Conservation (phyloP, 1,140 invertebrate species). For the Ooceraea biroi region DNA sequence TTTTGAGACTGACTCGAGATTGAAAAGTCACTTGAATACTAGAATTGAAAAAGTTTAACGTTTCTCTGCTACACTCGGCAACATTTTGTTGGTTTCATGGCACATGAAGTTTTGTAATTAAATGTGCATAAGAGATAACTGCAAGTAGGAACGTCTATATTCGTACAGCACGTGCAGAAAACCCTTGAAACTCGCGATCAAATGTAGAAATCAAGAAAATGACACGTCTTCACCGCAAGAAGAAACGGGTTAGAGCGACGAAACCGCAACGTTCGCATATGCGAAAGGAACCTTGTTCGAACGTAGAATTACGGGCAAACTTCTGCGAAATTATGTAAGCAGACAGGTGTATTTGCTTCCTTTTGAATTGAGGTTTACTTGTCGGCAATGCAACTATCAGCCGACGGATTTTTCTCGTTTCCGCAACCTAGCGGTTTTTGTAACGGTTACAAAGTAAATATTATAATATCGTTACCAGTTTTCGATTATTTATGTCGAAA, state of each 20-base stretch:
- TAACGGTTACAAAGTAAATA: not conserved
- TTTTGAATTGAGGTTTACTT: slow-evolving; percentile 24
- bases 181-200: slow-evolving; percentile 41
- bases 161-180: slow-evolving; percentile 51
- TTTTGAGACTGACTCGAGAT: too few species aligned
- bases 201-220: slow-evolving; percentile 61
- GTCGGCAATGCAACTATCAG: slow-evolving; percentile 5
- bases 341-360: slow-evolving; percentile 53
- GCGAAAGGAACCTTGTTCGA: slow-evolving; percentile 48
- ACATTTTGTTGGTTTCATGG: too few species aligned
- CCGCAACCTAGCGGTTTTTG: not conserved
- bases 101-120: too few species aligned
- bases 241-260: slow-evolving; percentile 19
- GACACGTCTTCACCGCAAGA: slow-evolving; percentile 40
- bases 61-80: not conserved
- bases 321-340: slow-evolving; percentile 57
- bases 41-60: not conserved
- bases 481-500: slow-evolving; percentile 11
- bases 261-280: slow-evolving; percentile 64
- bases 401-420: slow-evolving; percentile 53
- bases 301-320: slow-evolving; percentile 62
- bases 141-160: not conserved
- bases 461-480: not conserved
- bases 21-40: too few species aligned
- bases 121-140: too few species aligned